phyloP scores from a whole-genome alignment of 2,888 invertebrate genomes.

The Hyalella azteca region DNA sequence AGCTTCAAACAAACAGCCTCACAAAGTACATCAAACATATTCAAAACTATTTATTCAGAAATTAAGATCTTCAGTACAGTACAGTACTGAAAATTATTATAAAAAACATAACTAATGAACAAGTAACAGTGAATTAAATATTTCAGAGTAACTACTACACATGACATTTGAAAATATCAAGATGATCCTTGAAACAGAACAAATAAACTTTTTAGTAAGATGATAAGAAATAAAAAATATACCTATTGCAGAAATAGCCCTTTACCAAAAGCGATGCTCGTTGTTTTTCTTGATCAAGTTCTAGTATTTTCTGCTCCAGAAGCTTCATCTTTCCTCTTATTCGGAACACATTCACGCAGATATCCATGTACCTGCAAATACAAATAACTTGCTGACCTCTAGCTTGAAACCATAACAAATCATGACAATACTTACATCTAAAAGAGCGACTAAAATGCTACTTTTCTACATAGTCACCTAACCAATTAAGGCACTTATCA shows the following conservation, averaged over 20 bases:
- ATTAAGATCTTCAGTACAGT: neutral
- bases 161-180: neutral
- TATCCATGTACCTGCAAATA: slow-evolving; percentile 13
- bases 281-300: neutral
- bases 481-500: neutral
- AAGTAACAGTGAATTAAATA: neutral
- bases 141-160: neutral
- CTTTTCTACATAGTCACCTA: neutral
- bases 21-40: neutral
- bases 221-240: neutral
- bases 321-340: slow-evolving; percentile 2
- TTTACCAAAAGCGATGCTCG: neutral
- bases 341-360: neutral
- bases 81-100: neutral
- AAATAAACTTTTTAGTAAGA: neutral
- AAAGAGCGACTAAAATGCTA: neutral
- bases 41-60: neutral
- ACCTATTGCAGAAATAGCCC: neutral
- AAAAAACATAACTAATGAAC: neutral
- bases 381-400: neutral
- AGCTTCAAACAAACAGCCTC: neutral
- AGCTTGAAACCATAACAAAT: neutral
- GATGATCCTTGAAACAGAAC: neutral
- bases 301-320: neutral
- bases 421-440: neutral